Evolutionary conservation across 1,140 invertebrate species (phyloP).

Genomic region (Drosophila pandora): DNA sequence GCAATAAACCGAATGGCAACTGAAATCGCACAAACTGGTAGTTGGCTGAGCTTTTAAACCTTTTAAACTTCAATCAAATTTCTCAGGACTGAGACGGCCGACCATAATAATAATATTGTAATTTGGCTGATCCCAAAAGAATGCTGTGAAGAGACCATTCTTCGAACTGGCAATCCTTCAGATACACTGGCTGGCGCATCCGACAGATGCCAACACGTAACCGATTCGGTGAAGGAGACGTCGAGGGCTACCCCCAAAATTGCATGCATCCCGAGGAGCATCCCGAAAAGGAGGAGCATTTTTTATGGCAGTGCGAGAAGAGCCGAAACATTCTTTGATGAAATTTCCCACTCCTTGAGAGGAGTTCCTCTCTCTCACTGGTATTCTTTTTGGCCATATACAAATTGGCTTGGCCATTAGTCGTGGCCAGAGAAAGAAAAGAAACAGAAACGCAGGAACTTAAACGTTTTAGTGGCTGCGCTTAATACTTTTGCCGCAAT

Average conservation of each 20-base stretch:
- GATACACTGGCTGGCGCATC: slow-evolving; percentile 1
- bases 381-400: slow-evolving; percentile 55
- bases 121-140: slow-evolving; percentile 56
- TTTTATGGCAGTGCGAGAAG: slow-evolving; percentile 74
- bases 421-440: slow-evolving; percentile 59
- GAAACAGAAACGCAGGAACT: slow-evolving; percentile 22
- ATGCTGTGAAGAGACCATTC: slow-evolving; percentile 63
- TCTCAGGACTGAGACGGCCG: slow-evolving; percentile 51
- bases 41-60: slow-evolving; percentile 70
- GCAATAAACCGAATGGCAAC: slow-evolving; percentile 80
- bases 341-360: slow-evolving; percentile 39
- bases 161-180: slow-evolving; percentile 25
- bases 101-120: slow-evolving; percentile 76
- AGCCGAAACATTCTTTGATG: slow-evolving; percentile 69
- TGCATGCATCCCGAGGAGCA: slow-evolving; percentile 9
- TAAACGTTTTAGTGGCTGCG: slow-evolving; percentile 81
- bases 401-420: slow-evolving; percentile 77
- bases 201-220: slow-evolving; percentile 74
- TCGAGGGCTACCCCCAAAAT: slow-evolving; percentile 54
- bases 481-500: slow-evolving; percentile 72
- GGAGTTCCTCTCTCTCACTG: neutral
- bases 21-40: slow-evolving; percentile 72
- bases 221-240: slow-evolving; percentile 56
- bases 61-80: slow-evolving; percentile 79
- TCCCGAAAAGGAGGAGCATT: slow-evolving; percentile 21